Evolutionary conservation across 2,113 vertebrate genomes (phyloP).

Genomic region (Girardinichthys multiradiatus): DNA sequence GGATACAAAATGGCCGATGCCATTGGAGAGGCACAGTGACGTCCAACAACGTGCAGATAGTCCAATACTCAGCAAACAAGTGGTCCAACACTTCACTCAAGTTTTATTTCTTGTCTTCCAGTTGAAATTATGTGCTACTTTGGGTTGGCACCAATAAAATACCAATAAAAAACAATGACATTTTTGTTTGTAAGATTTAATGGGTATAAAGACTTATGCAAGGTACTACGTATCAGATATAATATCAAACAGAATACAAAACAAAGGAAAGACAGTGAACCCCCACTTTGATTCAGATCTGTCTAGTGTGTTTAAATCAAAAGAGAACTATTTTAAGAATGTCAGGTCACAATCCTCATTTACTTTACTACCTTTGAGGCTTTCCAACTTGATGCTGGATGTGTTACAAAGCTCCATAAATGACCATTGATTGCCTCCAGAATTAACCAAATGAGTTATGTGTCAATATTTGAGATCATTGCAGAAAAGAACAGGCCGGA

Average conservation of each 20-base stretch:
- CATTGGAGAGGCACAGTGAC: too few species aligned
- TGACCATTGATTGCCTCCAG: slow-evolving; percentile 46
- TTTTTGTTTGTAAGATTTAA: too few species aligned
- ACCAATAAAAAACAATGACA: too few species aligned
- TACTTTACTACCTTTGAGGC: background rate
- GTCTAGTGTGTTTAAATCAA: background rate
- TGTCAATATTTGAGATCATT: slow-evolving; percentile 60
- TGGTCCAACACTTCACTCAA: too few species aligned
- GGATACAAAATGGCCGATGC: too few species aligned
- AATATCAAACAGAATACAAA: background rate
- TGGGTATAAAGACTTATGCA: too few species aligned
- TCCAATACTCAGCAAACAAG: too few species aligned
- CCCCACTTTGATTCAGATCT: background rate
- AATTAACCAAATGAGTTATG: slow-evolving; percentile 48
- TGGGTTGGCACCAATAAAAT: too few species aligned
- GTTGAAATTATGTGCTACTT: too few species aligned
- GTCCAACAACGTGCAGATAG: too few species aligned
- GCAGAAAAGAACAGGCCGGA: slow-evolving; percentile 27
- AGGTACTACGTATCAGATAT: background rate
- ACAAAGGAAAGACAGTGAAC: background rate
- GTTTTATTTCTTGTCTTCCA: too few species aligned
- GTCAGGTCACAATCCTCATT: background rate
- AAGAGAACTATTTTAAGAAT: background rate
- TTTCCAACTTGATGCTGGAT: slow-evolving; percentile 26
- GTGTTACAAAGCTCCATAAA: slow-evolving; percentile 41